Base-by-base conservation (phyloP, 2,888 invertebrate species). In the Perizoma affinitatum region DNA sequence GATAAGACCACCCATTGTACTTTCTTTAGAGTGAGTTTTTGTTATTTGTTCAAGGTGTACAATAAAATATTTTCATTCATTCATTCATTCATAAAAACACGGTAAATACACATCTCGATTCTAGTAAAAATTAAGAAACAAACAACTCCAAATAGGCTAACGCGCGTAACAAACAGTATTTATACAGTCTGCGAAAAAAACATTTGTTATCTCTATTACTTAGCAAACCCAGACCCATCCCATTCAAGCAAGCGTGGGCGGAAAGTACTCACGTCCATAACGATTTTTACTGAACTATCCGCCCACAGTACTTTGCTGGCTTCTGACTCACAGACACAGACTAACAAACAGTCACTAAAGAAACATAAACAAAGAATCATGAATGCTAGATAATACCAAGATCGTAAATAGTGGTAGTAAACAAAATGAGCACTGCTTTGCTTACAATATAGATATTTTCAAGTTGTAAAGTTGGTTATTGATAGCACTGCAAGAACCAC, bases 401-500 rank as follows among this genome's bases (percentile, higher is more conserved):
- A 54, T 5, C 40, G 36, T 48, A 45, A 58, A 58, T 55, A 49
- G 22, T 22, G 22, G 22, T 22, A 22, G 45, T 52, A 42, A 52
- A 58, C 51, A 58, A 51, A 44, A 55, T 40, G 50, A 40, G 45
- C 44, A 22, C 50, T 46, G 42, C 10, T 48, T 54, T 44, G 46
- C 43, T 40, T 50, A 52, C 44, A 42, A 55, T 58, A 49, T 49
- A 53, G 54, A 54, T 58, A 47, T 44, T 51, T 48, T 43, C 11
- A 46, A 33, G 56, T 48, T 10, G 40, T 61, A 53, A 61, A 61
- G 38, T 52, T 40, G 36, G 11, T 40, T 43, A 11, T 56, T 56
- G 48, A 61, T 56, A 56, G 44, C 44, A 53, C 55, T 56, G 61
- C 61, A 56, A 22, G 22, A 22, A 22, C 3, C 22, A 22, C 22